A percentile compares a stretch with the other conserved stretches of the same genome.
These are phyloP conservation scores for Dasysyrphus tricinctus DNA, from an alignment of 2,888 invertebrate species.

Conservation along the genomic window DNA sequence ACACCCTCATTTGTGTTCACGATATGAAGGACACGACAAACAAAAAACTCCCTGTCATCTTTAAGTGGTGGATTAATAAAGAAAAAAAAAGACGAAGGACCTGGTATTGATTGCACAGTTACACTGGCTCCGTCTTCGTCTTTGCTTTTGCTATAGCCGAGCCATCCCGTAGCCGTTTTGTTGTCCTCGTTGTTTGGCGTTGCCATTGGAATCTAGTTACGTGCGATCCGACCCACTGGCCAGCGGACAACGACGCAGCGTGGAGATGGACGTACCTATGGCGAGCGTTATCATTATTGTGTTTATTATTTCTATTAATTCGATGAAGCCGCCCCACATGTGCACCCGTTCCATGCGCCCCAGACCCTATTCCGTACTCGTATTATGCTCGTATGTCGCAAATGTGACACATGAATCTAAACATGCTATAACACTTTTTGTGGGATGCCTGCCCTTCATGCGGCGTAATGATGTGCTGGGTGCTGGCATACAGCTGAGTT, in stretches of 20 bases:
- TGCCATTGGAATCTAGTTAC: constrained; percentile 40
- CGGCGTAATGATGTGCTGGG: constrained; percentile 68
- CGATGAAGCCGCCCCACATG: constrained; percentile 69
- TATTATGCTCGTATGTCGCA: constrained; percentile 64
- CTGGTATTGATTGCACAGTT: constrained; percentile 67
- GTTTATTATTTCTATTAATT: constrained; percentile 74
- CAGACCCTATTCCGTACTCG: constrained; percentile 3
- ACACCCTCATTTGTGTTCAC: constrained; percentile 74
- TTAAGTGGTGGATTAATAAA: constrained; percentile 75
- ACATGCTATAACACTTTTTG: constrained; percentile 66
- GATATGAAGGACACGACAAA: constrained; percentile 66
- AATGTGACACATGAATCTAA: constrained; percentile 73
- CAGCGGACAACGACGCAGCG: constrained; percentile 2
- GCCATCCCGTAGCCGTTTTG: not conserved
- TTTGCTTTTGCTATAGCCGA: constrained; percentile 22
- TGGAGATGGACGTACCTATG: constrained; percentile 25
- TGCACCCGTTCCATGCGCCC: constrained; percentile 3
- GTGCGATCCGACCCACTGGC: constrained; percentile 21
- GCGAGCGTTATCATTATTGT: constrained; percentile 72
- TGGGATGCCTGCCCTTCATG: constrained; percentile 62
- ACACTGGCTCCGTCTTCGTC: constrained; percentile 49
- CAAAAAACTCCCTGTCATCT: constrained; percentile 72
- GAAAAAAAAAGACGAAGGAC: constrained; percentile 63
- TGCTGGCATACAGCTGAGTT: constrained; percentile 53
- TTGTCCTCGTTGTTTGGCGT: constrained; percentile 36